Evolutionary conservation across 2,797 vertebrate species (phyloP), one percentile per base, ranked within the genome.

Genomic region (Acanthurus leucopareius): DNA sequence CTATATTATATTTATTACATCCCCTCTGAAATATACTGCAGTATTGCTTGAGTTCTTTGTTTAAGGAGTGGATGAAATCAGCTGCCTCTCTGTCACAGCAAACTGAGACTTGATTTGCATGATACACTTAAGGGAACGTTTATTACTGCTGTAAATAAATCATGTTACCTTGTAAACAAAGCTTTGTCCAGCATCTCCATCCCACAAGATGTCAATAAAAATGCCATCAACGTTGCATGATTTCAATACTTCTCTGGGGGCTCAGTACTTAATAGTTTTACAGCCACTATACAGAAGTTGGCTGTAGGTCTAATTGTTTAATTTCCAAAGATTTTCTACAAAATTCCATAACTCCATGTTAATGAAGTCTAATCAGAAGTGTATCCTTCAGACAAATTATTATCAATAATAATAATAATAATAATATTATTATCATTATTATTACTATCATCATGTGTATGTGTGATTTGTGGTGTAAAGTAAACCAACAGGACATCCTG

Each of bases 111-210:
- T 25, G 10, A 77, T 72, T 79, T 66, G 59, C 51, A 70, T 60
- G 61, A 35, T 73, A 80, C 45, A 25, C 42, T 57, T 14, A 9
- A 6, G 54, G 64, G 11, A 14, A 66, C 77, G 69, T 71, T 19
- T 52, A 56, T 52, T 32, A n/a, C 25, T 38, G 45, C 20, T 17
- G 22, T 13, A 42, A 20, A 71, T 52, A 73, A 57, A 54, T 28
- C 8, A 61, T 15, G 75, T 80, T 80, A 51, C 77, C 86, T 58
- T 84, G 79, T 79, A 86, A 87, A 83, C 82, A 77, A 78, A 79
- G 75, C 66, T 64, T 47, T 69, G 56, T 28, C 49, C 13, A 1
- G 59, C 42, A 71, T 54, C 54, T 73, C 38, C 17, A 73, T 52
- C 75, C 79, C 45, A 35, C 59, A 63, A 80, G 47, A 72, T 67